Conservation (phyloP, 1,140 invertebrate species). For the Nasonia vitripennis region DNA sequence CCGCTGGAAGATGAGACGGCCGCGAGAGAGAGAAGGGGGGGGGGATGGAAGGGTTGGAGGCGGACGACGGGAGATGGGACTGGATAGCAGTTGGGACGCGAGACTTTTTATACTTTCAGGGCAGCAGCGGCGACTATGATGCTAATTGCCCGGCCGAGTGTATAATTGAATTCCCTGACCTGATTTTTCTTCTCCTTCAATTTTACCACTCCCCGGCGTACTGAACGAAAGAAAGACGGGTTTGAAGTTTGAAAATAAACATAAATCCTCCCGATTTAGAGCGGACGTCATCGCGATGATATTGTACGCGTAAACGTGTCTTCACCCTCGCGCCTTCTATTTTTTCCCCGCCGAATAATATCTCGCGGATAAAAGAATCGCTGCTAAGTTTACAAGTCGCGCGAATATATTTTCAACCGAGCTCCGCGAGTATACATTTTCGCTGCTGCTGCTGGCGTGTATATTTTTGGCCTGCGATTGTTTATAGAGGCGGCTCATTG, state of each 20-base stretch:
- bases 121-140: too few species aligned
- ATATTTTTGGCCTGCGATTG: conserved; percentile 30
- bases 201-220: too few species aligned
- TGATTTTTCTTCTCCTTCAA: too few species aligned
- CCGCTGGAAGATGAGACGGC: background rate
- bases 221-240: too few species aligned
- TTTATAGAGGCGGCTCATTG: conserved; percentile 4
- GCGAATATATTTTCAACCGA: background rate
- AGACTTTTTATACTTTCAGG: background rate
- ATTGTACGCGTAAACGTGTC: background rate
- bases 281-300: too few species aligned
- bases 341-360: background rate
- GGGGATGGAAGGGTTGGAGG: background rate
- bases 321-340: background rate
- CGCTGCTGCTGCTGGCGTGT: too few species aligned
- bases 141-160: too few species aligned
- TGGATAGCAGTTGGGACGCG: background rate
- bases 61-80: background rate
- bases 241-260: too few species aligned
- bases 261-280: too few species aligned
- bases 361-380: background rate
- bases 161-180: too few species aligned
- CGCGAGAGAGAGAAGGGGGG: background rate
- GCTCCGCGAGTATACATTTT: too few species aligned
- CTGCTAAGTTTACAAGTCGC: background rate